These are phyloP conservation scores for Wasmannia auropunctata DNA, from an alignment of 1,140 invertebrate genomes.

Conservation along the genomic window DNA sequence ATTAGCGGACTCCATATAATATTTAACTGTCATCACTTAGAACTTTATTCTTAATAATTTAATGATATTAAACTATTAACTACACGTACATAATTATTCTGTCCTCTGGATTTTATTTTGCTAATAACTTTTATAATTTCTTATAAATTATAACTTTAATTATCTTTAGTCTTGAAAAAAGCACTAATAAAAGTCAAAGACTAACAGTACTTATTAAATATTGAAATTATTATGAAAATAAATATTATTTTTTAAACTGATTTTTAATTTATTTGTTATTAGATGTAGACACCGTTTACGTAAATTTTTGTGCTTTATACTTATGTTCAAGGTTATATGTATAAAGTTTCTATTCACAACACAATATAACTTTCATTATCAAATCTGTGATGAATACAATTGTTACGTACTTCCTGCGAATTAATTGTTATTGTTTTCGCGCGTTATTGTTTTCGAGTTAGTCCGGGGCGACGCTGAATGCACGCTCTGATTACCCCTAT, in stretches of 20 bases:
- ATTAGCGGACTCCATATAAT: neutral
- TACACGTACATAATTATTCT: neutral
- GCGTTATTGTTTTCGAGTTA: constrained; percentile 9
- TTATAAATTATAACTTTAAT: neutral
- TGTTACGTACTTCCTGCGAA: neutral
- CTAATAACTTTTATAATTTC: neutral
- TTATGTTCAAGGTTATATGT: no score
- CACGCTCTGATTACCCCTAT: neutral
- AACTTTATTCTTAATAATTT: neutral
- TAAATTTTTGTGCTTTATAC: no score
- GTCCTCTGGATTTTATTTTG: neutral
- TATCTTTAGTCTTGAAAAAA: no score
- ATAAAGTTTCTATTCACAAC: neutral
- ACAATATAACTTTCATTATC: neutral
- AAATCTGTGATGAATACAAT: constrained; percentile 7
- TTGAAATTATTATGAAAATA: no score
- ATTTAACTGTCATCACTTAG: neutral
- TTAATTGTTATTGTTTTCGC: neutral
- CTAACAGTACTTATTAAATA: no score
- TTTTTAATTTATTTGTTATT: no score
- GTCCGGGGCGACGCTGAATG: neutral
- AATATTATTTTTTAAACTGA: no score
- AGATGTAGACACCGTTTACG: no score
- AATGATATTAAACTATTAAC: neutral
- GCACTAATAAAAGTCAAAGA: no score